Evolutionary conservation across 2,113 vertebrate species (phyloP).

Genomic region (Benthochromis sp.): DNA sequence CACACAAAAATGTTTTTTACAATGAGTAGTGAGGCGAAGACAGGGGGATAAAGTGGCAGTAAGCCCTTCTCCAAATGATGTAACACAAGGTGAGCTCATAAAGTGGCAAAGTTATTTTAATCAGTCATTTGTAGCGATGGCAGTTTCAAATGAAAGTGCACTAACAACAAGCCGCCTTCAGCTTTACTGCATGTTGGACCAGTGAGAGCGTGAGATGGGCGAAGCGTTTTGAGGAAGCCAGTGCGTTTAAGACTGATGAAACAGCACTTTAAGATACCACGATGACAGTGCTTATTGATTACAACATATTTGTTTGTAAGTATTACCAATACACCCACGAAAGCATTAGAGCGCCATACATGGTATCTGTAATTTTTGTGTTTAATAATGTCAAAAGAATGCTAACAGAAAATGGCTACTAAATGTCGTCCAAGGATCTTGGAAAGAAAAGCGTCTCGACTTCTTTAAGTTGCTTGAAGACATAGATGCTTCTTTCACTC

Average conservation of each 20-base stretch:
- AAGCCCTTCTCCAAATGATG: not conserved
- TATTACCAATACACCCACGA: not conserved
- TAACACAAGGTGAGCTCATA: not conserved
- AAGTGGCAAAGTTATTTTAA: not conserved
- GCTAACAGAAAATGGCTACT: not conserved
- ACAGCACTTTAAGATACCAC: not conserved
- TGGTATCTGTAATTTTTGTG: not conserved
- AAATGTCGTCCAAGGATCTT: rapidly evolving
- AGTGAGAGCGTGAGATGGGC: not conserved
- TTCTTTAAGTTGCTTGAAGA: not conserved
- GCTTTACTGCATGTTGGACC: not conserved
- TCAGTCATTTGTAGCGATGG: rapidly evolving
- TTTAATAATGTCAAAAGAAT: not conserved
- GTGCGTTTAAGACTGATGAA: not conserved
- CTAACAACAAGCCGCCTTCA: not conserved
- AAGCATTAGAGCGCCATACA: not conserved
- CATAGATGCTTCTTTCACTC: not conserved
- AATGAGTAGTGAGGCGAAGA: not conserved
- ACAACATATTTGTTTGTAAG: not conserved
- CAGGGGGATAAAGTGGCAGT: rapidly evolving
- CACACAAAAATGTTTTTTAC: not conserved
- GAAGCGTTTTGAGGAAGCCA: not conserved
- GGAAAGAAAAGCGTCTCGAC: not conserved
- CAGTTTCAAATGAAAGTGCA: not conserved
- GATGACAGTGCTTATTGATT: not conserved